Conservation (phyloP, 2,888 invertebrate species). For the Mycalesis mineus region DNA sequence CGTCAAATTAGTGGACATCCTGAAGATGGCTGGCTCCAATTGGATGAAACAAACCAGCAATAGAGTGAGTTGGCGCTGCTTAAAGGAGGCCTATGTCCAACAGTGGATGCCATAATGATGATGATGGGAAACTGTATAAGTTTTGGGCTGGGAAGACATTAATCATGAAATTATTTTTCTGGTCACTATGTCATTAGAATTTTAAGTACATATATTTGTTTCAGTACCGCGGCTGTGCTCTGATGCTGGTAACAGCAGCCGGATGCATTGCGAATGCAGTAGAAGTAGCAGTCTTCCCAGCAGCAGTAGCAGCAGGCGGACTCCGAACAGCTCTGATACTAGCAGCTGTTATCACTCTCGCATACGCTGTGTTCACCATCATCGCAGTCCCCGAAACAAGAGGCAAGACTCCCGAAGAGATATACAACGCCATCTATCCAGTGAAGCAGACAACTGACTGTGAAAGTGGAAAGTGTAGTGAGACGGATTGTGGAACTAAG, state of each 20-base stretch:
- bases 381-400: conserved; percentile 48
- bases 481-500: conserved; percentile 7
- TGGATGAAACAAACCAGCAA: too few relatives aligned
- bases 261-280: conserved; percentile 46
- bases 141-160: too few relatives aligned
- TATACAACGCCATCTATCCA: conserved; percentile 34
- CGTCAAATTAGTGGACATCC: too few relatives aligned
- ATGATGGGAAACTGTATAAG: too few relatives aligned
- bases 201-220: neutral
- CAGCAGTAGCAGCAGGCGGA: conserved; percentile 35
- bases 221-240: conserved; percentile 56
- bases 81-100: too few relatives aligned
- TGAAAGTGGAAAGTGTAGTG: conserved; percentile 7
- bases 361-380: conserved; percentile 39
- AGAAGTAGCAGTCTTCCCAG: conserved; percentile 48
- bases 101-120: too few relatives aligned
- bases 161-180: too few relatives aligned
- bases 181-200: too few relatives aligned
- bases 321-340: conserved; percentile 38
- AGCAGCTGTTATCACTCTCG: conserved; percentile 43
- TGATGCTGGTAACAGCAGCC: conserved; percentile 42
- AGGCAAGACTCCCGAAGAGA: conserved; percentile 37
- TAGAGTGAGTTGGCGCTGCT: too few relatives aligned
- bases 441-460: neutral
- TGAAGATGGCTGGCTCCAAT: too few relatives aligned